Evolutionary conservation across 2,888 invertebrate species (phyloP), one percentile per base, ranked within the genome.

Genomic region (Entomobrya proxima): DNA sequence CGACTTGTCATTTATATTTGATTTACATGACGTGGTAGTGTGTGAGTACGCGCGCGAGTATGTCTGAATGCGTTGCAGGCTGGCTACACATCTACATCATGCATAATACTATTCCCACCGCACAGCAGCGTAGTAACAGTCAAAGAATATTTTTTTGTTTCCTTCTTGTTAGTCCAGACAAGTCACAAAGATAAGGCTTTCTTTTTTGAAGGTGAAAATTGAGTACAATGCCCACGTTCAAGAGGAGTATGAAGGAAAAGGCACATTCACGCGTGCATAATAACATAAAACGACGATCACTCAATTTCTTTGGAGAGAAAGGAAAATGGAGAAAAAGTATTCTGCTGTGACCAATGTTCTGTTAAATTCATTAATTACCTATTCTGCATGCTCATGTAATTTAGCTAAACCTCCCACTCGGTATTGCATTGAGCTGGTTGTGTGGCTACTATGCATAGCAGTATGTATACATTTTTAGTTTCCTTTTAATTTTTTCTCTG

Each of bases 311-410:
- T 67, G 32, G 27, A 35, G 18, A 18, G 18, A 74, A 32, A 50
- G 50, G 50, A 74, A 44, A 40, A 40, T 40, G 15, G 30, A 64
- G 64, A 69, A 64, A 30, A 35, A 47, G 64, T 67, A 75, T 18
- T 61, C 84, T 78, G 15, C 50, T 72, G 85, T 80, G 85, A 85
- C 85, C 80, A 80, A 80, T 85, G 32, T 61, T 37, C 75, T 85
- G 85, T 75, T 85, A 85, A 85, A 85, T 85, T 85, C 85, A 75
- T 85, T 85, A 85, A 85, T 85, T 85, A 74, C 64, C 40, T 79
- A 61, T 72, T 64, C 69, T 35, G n/a, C 52, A 50, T n/a, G 44
- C 47, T 55, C 52, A 52, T 74, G 74, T 74, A 78, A 74, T 52
- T n/a, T n/a, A n/a, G n/a, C n/a, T n/a, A n/a, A n/a, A n/a, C n/a